A percentile compares a stretch with the other conserved stretches of the same genome.
Conservation (phyloP, 2,113 vertebrate genomes). For the Oostethus manadensis region DNA sequence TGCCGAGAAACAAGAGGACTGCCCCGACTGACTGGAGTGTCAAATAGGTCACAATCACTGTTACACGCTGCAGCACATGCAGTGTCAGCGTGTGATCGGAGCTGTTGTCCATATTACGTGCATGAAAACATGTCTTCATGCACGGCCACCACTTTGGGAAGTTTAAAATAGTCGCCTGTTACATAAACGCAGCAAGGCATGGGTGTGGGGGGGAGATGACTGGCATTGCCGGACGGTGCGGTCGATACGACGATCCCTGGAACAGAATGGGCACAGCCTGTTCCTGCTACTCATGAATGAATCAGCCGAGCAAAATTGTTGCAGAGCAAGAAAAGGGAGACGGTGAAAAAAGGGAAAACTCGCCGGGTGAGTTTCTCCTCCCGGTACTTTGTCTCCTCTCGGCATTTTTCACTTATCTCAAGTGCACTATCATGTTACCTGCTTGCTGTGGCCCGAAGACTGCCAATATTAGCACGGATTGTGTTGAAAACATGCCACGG, state of each 20-base stretch:
- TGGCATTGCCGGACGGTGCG: background rate
- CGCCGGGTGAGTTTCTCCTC: constrained; percentile 21
- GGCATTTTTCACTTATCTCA: background rate
- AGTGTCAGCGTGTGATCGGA: constrained; percentile 33
- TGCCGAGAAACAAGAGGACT: constrained; percentile 40
- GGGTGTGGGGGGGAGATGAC: background rate
- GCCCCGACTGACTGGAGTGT: background rate
- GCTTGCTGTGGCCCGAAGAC: background rate
- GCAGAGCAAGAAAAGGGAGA: constrained; percentile 45
- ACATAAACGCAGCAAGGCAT: background rate
- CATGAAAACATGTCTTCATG: constrained; percentile 28
- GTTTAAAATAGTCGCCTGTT: constrained; percentile 8
- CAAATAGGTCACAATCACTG: constrained; percentile 34
- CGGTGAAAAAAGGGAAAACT: constrained; percentile 33
- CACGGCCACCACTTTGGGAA: background rate
- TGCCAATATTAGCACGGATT: background rate
- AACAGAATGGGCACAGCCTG: constrained; percentile 21
- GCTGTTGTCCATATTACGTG: constrained; percentile 32
- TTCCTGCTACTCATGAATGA: constrained; percentile 19
- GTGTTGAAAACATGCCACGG: background rate
- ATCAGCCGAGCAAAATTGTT: constrained; percentile 26
- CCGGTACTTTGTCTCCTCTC: background rate
- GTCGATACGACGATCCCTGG: constrained; percentile 11
- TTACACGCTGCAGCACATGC: background rate
- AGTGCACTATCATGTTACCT: background rate